Percentiles rank a stretch among this genome's conserved stretches.
These are phyloP conservation scores for Arge pagana DNA, from an alignment of 2,888 invertebrate species.

Conservation along the genomic window DNA sequence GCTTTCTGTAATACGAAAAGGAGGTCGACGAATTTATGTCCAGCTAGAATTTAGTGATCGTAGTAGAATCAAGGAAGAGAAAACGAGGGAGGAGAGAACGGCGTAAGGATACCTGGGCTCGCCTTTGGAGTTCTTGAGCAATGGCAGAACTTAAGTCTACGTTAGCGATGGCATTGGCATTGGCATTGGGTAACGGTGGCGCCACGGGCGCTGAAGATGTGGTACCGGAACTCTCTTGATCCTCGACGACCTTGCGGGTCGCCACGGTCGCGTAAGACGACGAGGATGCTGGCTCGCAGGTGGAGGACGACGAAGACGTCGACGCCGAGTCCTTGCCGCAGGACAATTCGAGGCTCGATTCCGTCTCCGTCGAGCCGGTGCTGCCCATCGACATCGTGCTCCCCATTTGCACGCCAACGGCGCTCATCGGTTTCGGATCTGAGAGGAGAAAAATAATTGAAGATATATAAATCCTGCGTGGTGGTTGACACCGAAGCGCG, in stretches of 20 bases:
- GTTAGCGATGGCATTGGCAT: conserved; percentile 46
- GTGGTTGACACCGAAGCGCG: too few species aligned
- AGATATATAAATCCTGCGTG: too few species aligned
- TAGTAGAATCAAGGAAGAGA: neutral
- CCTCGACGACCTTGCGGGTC: conserved; percentile 47
- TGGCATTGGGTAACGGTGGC: conserved; percentile 36
- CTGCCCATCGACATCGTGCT: conserved; percentile 56
- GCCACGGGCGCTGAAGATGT: conserved; percentile 25
- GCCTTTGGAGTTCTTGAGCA: conserved; percentile 70
- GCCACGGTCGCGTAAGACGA: conserved; percentile 39
- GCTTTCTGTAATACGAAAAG: conserved; percentile 12
- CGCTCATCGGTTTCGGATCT: conserved; percentile 54
- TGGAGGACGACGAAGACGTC: conserved; percentile 54
- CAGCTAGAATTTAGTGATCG: conserved; percentile 5
- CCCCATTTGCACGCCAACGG: conserved; percentile 56
- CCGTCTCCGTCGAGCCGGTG: conserved; percentile 56
- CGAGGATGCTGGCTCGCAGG: conserved; percentile 49
- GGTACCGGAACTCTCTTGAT: conserved; percentile 51
- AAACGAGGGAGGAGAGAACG: conserved; percentile 7
- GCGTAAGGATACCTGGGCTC: conserved; percentile 69
- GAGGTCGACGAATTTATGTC: neutral
- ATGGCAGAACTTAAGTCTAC: conserved; percentile 72
- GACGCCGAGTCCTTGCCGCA: conserved; percentile 53
- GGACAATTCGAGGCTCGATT: conserved; percentile 53
- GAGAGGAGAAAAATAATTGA: too few species aligned